Evolutionary conservation across 2,888 invertebrate genomes (phyloP).

Genomic region (Trichogramma evanescens): DNA sequence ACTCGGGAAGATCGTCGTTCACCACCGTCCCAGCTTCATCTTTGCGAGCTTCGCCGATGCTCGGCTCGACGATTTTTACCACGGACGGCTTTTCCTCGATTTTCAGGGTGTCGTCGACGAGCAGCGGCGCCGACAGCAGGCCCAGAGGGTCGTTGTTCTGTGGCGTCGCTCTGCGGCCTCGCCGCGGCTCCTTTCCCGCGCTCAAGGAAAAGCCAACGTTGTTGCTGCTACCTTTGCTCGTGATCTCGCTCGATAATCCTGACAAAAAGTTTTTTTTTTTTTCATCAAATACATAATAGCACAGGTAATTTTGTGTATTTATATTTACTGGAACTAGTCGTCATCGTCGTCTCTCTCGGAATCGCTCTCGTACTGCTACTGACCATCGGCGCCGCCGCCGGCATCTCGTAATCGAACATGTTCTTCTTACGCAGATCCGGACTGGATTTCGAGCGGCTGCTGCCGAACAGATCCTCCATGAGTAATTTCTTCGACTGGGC

Average conservation of each 20-base stretch:
- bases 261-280: not conserved
- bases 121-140: slow-evolving; percentile 26
- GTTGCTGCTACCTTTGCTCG: not conserved
- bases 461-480: slow-evolving; percentile 37
- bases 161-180: slow-evolving; percentile 28
- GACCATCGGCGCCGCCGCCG: too few species aligned
- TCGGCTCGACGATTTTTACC: not conserved
- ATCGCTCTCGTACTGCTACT: too few species aligned
- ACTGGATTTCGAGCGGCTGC: slow-evolving; percentile 20
- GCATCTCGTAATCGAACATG: too few species aligned
- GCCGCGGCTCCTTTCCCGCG: slow-evolving; percentile 30
- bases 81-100: slow-evolving; percentile 8
- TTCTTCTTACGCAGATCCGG: not conserved
- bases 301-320: not conserved
- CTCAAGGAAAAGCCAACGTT: slow-evolving; percentile 12
- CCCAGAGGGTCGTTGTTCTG: slow-evolving; percentile 38
- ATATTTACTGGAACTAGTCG: too few species aligned
- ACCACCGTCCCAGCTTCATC: slow-evolving; percentile 7
- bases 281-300: too few species aligned
- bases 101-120: slow-evolving; percentile 19
- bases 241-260: slow-evolving; percentile 6
- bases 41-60: not conserved
- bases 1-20: slow-evolving; percentile 37
- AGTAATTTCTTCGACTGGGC: slow-evolving; percentile 28
- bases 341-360: too few species aligned